Conservation (phyloP, 2,113 vertebrate genomes). For the Trematocara unimaculatum region DNA sequence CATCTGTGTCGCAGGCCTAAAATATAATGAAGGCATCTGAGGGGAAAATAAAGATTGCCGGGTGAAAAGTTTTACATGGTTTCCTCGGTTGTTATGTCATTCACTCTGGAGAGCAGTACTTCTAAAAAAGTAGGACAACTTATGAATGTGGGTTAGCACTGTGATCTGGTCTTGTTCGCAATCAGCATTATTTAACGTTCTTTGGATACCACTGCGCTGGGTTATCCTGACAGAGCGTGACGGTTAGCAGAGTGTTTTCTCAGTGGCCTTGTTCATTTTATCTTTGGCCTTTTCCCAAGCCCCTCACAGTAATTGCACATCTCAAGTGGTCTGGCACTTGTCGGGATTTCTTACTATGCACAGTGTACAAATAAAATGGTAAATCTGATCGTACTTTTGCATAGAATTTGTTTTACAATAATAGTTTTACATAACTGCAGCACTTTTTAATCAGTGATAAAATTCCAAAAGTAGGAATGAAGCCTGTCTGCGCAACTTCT, state of each 20-base stretch:
- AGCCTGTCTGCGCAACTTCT: not conserved
- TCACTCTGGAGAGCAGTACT: not conserved
- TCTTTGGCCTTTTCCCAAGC: conserved; percentile 42
- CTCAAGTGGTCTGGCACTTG: not conserved
- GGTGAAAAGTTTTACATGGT: not conserved
- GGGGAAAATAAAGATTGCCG: not conserved
- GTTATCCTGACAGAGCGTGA: conserved; percentile 25
- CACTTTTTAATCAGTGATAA: not conserved
- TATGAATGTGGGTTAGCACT: not conserved
- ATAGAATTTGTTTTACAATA: not conserved
- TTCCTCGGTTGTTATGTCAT: conserved; percentile 15
- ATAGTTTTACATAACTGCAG: not conserved
- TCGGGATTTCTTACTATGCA: not conserved
- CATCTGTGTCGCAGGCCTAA: conserved; percentile 12
- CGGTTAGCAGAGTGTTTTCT: not conserved
- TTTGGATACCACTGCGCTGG: not conserved
- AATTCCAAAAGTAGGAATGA: not conserved
- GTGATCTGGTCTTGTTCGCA: not conserved
- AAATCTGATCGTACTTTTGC: not conserved
- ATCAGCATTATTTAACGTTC: not conserved
- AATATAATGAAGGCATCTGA: not conserved
- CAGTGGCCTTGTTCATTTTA: conserved; percentile 13
- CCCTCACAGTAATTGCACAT: conserved; percentile 34
- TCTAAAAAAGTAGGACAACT: conserved; percentile 9
- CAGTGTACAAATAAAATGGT: not conserved